phyloP scores from a whole-genome alignment of 2,888 invertebrate species.

The Tubiluchus corallicola region DNA sequence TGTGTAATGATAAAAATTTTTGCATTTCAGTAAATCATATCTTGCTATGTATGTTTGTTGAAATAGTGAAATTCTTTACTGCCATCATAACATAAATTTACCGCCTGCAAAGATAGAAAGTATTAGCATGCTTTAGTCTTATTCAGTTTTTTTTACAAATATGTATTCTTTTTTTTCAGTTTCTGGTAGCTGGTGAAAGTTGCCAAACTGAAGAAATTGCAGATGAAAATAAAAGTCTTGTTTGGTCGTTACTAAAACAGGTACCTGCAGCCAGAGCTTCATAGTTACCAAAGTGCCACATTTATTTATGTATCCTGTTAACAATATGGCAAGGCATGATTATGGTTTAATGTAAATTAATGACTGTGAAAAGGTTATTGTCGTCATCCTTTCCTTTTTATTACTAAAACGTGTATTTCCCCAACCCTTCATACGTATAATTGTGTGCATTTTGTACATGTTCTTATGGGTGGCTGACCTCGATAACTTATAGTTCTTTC shows the following conservation, averaged over 20 bases:
- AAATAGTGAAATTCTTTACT: too few species aligned
- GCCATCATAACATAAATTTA: too few species aligned
- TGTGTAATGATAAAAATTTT: too few species aligned
- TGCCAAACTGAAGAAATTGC: conserved; percentile 69
- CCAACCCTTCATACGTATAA: neutral
- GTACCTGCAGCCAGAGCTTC: conserved; percentile 22
- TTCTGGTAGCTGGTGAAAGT: conserved; percentile 30
- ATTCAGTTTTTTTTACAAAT: neutral
- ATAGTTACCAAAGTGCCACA: neutral
- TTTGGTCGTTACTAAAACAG: conserved; percentile 87
- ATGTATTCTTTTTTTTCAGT: conserved; percentile 7
- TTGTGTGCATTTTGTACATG: too few species aligned
- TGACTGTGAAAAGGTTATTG: neutral
- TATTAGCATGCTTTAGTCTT: too few species aligned
- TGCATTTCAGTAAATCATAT: too few species aligned
- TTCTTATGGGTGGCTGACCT: too few species aligned
- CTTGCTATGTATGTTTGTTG: too few species aligned
- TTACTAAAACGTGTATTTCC: neutral
- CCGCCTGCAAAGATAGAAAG: too few species aligned
- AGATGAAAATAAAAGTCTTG: conserved; percentile 81
- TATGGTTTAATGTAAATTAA: neutral
- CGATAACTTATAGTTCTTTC: too few species aligned
- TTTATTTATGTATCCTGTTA: too few species aligned
- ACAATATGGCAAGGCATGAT: too few species aligned
- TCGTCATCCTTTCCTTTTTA: neutral